Conservation (phyloP, 2,113 vertebrate genomes). For the Vulpes vulpes region DNA sequence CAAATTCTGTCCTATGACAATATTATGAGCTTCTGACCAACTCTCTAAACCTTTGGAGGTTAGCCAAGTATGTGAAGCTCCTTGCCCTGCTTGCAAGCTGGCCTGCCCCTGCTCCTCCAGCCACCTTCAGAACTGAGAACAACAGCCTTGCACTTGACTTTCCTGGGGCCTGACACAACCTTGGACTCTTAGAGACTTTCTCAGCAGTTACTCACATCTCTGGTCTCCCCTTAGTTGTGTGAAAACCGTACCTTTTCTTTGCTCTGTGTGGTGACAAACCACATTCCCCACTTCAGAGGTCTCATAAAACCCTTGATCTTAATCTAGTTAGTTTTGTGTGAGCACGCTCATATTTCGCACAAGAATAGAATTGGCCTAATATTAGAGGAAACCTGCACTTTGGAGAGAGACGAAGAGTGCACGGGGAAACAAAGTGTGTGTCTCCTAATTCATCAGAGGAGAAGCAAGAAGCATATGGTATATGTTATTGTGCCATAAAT, state of each 20-base stretch:
- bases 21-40: not conserved
- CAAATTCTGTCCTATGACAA: not conserved
- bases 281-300: not conserved
- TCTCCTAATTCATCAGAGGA: too few relatives aligned
- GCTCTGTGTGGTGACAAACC: not conserved
- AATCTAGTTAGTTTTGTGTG: not conserved
- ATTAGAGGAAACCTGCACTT: too few relatives aligned
- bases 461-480: too few relatives aligned
- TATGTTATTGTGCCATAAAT: too few relatives aligned
- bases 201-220: not conserved
- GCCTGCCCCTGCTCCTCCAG: not conserved
- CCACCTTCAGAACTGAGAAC: not conserved
- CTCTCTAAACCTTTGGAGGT: not conserved
- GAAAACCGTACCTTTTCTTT: constrained; percentile 27
- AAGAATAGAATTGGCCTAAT: not conserved
- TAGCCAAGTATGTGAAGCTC: too few relatives aligned
- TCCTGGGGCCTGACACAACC: not conserved
- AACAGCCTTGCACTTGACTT: not conserved
- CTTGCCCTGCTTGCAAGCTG: not conserved
- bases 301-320: not conserved
- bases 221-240: not conserved
- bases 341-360: not conserved
- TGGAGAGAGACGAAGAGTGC: too few relatives aligned
- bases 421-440: too few relatives aligned
- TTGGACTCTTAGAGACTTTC: not conserved